These are phyloP conservation scores for Eumerus sabulonum DNA, from an alignment of 2,888 invertebrate genomes.

Conservation along the genomic window DNA sequence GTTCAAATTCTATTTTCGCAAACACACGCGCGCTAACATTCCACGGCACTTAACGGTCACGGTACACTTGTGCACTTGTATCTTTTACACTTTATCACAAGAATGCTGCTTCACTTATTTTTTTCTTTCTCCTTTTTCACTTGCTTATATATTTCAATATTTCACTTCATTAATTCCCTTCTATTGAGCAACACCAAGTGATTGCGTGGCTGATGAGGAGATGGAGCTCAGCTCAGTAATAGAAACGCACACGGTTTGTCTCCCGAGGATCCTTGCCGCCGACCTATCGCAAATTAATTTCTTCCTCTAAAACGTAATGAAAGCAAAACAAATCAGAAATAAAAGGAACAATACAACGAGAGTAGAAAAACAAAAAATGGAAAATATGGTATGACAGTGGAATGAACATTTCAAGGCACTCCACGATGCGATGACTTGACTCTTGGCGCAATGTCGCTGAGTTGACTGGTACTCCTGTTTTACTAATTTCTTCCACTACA, in stretches of 20 bases:
- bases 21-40: constrained; percentile 17
- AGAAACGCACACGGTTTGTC: constrained; percentile 20
- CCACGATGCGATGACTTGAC: not conserved
- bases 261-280: constrained; percentile 20
- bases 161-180: constrained; percentile 35
- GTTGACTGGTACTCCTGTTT: constrained; percentile 53
- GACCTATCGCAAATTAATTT: constrained; percentile 41
- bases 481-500: constrained; percentile 41
- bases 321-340: constrained; percentile 4
- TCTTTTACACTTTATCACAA: constrained; percentile 46
- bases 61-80: constrained; percentile 13
- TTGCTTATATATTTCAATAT: not conserved
- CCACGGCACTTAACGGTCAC: not conserved
- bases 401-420: too few species aligned
- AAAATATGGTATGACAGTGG: not conserved
- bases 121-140: constrained; percentile 6
- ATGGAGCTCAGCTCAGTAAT: not conserved
- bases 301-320: not conserved
- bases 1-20: constrained; percentile 29
- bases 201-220: constrained; percentile 1
- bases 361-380: constrained; percentile 37
- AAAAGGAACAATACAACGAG: too few species aligned
- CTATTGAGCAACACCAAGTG: not conserved
- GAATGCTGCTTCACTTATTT: constrained; percentile 33
- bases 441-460: constrained; percentile 21